These are phyloP conservation scores for Salvelinus sp. DNA, from an alignment of 2,113 vertebrate genomes.

Conservation along the genomic window DNA sequence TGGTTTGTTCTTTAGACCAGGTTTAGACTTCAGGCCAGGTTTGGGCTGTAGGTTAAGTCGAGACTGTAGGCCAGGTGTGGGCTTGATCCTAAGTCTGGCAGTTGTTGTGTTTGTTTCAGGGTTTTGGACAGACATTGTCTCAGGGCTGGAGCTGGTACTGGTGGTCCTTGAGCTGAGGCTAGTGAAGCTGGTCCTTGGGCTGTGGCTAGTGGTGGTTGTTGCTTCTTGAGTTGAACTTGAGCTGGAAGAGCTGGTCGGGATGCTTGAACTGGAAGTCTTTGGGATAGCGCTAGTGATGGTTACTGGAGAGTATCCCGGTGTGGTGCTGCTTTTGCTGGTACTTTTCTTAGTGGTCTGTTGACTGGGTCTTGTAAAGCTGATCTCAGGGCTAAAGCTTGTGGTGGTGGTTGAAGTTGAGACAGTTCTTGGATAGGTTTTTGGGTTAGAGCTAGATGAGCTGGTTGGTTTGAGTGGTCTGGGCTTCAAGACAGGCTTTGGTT, in stretches of 20 bases:
- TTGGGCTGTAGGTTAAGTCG: background rate
- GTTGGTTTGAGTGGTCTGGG: background rate
- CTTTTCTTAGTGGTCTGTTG: background rate
- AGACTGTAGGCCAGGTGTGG: background rate
- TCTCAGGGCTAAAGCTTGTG: background rate
- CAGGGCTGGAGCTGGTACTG: background rate
- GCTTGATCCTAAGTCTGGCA: background rate
- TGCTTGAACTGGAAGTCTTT: constrained; percentile 8
- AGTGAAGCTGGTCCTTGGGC: background rate
- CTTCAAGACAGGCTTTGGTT: background rate
- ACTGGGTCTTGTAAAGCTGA: background rate
- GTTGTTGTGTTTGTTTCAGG: background rate
- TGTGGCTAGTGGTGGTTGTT: background rate
- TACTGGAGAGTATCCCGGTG: too few relatives aligned
- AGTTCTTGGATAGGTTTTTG: background rate
- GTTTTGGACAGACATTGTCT: background rate
- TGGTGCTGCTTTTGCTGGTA: background rate
- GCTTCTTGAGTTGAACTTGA: background rate
- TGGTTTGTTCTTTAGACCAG: background rate
- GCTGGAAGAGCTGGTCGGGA: background rate
- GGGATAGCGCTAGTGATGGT: background rate
- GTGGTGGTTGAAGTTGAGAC: background rate
- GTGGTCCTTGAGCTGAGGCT: background rate
- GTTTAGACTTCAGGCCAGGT: background rate
- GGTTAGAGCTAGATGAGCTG: background rate